Evolutionary conservation across 1,140 invertebrate genomes (phyloP), one percentile per base, ranked within the genome.

Genomic region (Neotoxoptera formosana): DNA sequence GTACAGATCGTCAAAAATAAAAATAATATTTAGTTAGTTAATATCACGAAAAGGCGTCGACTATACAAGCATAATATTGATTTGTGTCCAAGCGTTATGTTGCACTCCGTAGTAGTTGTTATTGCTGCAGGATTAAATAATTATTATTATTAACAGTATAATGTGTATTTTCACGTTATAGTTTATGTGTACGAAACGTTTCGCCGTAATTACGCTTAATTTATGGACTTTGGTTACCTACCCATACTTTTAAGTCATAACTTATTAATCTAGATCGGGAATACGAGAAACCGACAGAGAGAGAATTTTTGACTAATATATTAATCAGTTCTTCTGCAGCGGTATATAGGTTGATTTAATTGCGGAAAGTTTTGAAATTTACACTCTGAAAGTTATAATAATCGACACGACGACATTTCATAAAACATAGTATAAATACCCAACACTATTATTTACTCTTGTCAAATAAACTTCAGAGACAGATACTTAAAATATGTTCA

Each of bases 271-370:
- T n/a, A 48, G 2, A 34, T 87, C 6, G 86, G 14, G 48, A n/a
- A 48, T 7, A 34, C 21, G 83, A 45, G 11, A 25, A 47, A 86
- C 21, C 23, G 30, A 47, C 41, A 30, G 23, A 45, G 41, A 47
- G 25, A 41, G 45, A 47, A 86, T 47, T 86, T 47, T 86, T 45
- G 21, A n/a, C 41, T 47, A 86, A 67, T 67, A 14, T 67, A 86
- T 86, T 45, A 86, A 86, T 30, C 23, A 86, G 41, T 23, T 25
- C 83, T 47, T 87, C 45, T 2, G 45, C 47, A 7, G 2, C 2
- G 30, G 30, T 87, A 48, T 87, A 48, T 87, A n/a, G 45, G 86
- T 87, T 48, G 25, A 87, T 87, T 48, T 87, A 87, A 87, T 87
- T 87, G 14, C 45, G 45, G 4, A 87, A 87, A 87, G 45, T 87